Evolutionary conservation across 2,888 invertebrate species (phyloP).

Genomic region (Exocentrus adspersus): DNA sequence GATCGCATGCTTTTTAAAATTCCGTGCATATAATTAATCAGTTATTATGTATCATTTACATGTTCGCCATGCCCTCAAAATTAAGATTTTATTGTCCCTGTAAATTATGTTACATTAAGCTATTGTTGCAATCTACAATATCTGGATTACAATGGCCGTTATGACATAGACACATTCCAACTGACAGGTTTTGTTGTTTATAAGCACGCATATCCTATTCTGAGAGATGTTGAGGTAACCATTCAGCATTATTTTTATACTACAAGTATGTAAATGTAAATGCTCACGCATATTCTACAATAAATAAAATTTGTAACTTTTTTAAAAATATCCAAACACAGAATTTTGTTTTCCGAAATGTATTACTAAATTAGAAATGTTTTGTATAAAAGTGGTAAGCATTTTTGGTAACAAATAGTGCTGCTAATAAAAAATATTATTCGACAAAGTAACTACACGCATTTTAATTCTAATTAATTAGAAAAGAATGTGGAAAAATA

Average conservation of each 20-base stretch:
- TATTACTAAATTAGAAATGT: no score
- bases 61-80: constrained; percentile 20
- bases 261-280: not conserved
- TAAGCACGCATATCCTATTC: constrained; percentile 8
- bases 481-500: not conserved
- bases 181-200: constrained; percentile 23
- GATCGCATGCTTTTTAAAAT: constrained; percentile 15
- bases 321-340: no score
- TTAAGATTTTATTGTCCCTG: constrained; percentile 17
- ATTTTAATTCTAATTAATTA: not conserved
- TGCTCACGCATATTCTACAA: no score
- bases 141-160: constrained; percentile 8
- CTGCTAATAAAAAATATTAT: not conserved
- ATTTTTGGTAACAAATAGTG: no score
- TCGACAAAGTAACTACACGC: not conserved
- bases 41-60: constrained; percentile 16
- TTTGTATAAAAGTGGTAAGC: no score
- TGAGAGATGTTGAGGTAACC: not conserved
- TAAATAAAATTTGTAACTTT: no score
- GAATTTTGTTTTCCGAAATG: no score
- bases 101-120: constrained; percentile 20
- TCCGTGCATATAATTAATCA: constrained; percentile 22
- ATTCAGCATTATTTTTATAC: constrained; percentile 10
- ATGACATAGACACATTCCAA: constrained; percentile 8
- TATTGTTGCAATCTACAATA: constrained; percentile 18